Evolutionary conservation across 2,888 invertebrate species (phyloP).

Genomic region (Sminthurinus aureus): DNA sequence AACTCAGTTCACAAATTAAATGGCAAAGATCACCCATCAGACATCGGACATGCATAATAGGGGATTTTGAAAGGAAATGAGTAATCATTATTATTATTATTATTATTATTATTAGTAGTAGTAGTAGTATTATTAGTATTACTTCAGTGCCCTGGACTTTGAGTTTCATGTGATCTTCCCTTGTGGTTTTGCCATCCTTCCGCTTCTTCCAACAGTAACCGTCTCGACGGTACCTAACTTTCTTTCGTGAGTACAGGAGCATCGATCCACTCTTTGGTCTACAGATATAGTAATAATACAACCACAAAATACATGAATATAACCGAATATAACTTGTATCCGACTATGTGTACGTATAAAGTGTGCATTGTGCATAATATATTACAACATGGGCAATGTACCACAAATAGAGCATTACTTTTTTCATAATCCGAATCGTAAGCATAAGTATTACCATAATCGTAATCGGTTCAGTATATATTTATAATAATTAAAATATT

Average conservation of each 20-base stretch:
- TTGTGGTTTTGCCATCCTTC: conserved; percentile 96
- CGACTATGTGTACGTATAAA: too few relatives aligned
- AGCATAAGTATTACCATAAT: too few relatives aligned
- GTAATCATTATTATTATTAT: not conserved
- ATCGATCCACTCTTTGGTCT: conserved; percentile 97
- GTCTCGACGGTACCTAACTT: conserved; percentile 92
- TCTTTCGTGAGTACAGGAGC: conserved; percentile 94
- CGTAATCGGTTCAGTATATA: too few relatives aligned
- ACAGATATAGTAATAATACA: conserved; percentile 52
- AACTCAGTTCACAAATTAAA: too few relatives aligned
- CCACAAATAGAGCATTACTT: too few relatives aligned
- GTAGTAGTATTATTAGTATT: conserved; percentile 60
- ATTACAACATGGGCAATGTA: not conserved
- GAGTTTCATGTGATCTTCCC: conserved; percentile 99
- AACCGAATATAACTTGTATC: too few relatives aligned
- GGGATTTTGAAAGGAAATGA: not conserved
- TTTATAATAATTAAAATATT: too few relatives aligned
- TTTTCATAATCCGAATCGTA: too few relatives aligned
- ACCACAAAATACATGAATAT: not conserved
- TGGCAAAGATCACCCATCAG: too few relatives aligned
- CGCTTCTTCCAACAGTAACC: conserved; percentile 99
- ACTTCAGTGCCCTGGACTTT: conserved; percentile 97
- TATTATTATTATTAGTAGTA: not conserved
- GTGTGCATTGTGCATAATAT: not conserved
- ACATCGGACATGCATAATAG: too few relatives aligned